Percentiles rank a stretch among this genome's conserved stretches.
Evolutionary conservation across 2,113 vertebrate genomes (phyloP).

Genomic region (Jacana jacana): DNA sequence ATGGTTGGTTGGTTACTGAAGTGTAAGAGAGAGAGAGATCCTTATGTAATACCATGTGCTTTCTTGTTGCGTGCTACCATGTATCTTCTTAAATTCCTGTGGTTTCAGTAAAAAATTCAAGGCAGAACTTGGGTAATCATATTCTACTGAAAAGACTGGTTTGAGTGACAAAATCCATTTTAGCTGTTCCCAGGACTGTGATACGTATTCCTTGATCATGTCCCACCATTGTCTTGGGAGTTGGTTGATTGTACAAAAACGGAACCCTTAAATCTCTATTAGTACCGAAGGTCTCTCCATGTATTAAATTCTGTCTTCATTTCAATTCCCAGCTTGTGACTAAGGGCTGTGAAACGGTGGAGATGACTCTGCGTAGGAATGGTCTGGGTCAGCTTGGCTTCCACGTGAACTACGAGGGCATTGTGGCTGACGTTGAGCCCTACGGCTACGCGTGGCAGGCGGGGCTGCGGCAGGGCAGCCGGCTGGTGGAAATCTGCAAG

Average conservation of each 20-base stretch:
- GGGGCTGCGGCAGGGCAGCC: constrained; percentile 91
- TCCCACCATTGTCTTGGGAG: neutral
- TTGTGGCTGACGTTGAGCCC: constrained; percentile 93
- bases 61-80: neutral
- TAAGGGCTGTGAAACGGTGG: constrained; percentile 91
- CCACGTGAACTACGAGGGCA: constrained; percentile 96
- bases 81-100: neutral
- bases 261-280: neutral
- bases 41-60: neutral
- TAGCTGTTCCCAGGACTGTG: neutral
- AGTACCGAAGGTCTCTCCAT: neutral
- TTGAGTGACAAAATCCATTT: neutral
- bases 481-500: constrained; percentile 95
- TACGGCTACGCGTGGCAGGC: constrained; percentile 96
- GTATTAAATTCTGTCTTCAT: neutral
- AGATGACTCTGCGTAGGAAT: constrained; percentile 94
- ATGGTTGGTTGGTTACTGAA: neutral
- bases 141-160: neutral
- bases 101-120: neutral
- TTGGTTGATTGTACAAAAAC: neutral
- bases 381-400: constrained; percentile 95
- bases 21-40: neutral
- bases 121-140: neutral
- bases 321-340: constrained; percentile 83
- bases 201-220: rapidly evolving